Conservation (phyloP, 1,140 invertebrate species). For the Drosophila nannoptera region DNA sequence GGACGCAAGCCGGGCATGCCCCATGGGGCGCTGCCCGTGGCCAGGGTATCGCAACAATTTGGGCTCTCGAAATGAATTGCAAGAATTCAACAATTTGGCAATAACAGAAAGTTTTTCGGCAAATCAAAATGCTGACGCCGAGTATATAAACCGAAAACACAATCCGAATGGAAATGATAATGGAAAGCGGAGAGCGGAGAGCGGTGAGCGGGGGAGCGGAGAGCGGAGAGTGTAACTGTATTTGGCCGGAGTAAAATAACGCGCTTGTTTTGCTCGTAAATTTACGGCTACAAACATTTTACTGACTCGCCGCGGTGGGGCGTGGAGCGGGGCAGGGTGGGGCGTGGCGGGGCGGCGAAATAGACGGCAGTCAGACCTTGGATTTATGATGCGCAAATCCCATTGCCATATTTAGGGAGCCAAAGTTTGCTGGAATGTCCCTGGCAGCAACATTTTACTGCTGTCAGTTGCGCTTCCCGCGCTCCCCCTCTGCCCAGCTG, state of each 20-base stretch:
- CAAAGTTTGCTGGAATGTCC: constrained; percentile 29
- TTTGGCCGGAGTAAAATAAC: constrained; percentile 10
- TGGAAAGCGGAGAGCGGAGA: constrained; percentile 37
- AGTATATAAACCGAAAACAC: constrained; percentile 18
- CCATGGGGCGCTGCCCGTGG: not conserved
- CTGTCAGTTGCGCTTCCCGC: not conserved
- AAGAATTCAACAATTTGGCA: constrained; percentile 25
- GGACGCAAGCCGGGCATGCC: too few relatives aligned
- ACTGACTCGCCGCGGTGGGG: constrained; percentile 26
- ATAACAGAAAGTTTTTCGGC: constrained; percentile 21
- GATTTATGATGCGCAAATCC: constrained; percentile 65
- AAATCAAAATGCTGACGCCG: constrained; percentile 28
- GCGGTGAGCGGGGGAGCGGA: too few relatives aligned
- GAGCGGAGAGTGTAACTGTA: constrained; percentile 8
- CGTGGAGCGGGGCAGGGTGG: constrained; percentile 3
- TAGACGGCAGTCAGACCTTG: constrained; percentile 14
- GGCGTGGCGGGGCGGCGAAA: not conserved
- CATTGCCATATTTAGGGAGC: constrained; percentile 33
- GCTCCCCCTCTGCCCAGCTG: too few relatives aligned
- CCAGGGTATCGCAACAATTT: constrained; percentile 17
- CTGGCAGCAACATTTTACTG: constrained; percentile 34
- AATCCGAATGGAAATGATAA: constrained; percentile 44
- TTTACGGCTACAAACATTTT: constrained; percentile 31
- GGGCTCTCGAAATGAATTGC: constrained; percentile 25
- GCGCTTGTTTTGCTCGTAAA: constrained; percentile 26